Evolutionary conservation across 2,888 invertebrate genomes (phyloP).

Genomic region (Gymnosoma rotundatum): DNA sequence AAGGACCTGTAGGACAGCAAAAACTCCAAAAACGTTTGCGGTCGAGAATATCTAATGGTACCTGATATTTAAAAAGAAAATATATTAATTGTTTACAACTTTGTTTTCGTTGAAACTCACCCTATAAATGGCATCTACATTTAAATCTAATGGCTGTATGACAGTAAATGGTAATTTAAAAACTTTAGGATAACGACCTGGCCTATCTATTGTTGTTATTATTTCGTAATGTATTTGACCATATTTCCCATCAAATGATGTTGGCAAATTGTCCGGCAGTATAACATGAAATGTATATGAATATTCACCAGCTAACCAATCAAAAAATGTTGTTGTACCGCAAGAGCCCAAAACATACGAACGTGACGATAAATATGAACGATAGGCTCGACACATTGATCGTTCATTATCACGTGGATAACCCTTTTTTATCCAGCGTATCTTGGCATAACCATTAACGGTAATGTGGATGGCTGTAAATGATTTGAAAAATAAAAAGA

Average conservation of each 20-base stretch:
- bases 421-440: constrained; percentile 82
- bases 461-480: constrained; percentile 82
- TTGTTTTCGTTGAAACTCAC: constrained; percentile 81
- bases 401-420: constrained; percentile 82
- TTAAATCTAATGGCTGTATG: constrained; percentile 90
- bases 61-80: constrained; percentile 71
- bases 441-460: constrained; percentile 81
- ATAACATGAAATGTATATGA: constrained; percentile 91
- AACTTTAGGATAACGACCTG: constrained; percentile 93
- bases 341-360: constrained; percentile 80
- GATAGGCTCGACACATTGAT: constrained; percentile 81
- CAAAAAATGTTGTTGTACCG: constrained; percentile 84
- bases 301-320: constrained; percentile 87
- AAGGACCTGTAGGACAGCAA: constrained; percentile 81
- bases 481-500: background rate
- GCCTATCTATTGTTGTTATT: constrained; percentile 90
- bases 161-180: constrained; percentile 91
- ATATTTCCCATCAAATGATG: constrained; percentile 89
- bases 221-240: constrained; percentile 91
- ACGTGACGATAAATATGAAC: constrained; percentile 81
- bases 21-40: constrained; percentile 82
- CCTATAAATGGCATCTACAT: constrained; percentile 87
- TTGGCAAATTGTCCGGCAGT: constrained; percentile 85
- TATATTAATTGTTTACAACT: background rate
- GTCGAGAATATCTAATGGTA: constrained; percentile 80